Evolutionary conservation across 2,113 vertebrate species (phyloP), one percentile per base, ranked within the genome.

Genomic region (Taurulus bubalis): DNA sequence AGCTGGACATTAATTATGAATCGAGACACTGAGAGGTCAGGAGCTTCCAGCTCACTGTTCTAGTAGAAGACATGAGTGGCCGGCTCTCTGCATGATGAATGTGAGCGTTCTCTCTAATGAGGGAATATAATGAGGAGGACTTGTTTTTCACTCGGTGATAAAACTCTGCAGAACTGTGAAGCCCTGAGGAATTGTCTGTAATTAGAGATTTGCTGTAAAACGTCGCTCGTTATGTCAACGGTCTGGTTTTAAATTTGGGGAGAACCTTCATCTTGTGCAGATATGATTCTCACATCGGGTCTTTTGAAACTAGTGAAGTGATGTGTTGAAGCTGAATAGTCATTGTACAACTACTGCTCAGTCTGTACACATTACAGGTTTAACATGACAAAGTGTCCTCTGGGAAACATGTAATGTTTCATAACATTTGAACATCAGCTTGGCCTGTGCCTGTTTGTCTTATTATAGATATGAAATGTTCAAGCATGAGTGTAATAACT

Each of bases 1-100:
- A 62, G 32, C 14, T 78, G 80, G 47, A 78, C 65, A 58, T 75
- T 86, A 78, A 79, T 84, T 78, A 75, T 83, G 30, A 75, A 86
- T 72, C 3, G 26, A 72, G 74, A 68, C 80, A 79, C 71, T 15
- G 59, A 14, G 73, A 75, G 73, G 65, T 89, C 83, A 77, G 76
- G 32, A 3, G 24, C 69, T 67, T 77, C 59, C 32, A 71, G 22
- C 56, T 42, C 30, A 62, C 11, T 77, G 63, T 64, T 80, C n/a
- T 47, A 42, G 62, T 24, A 36, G 9, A 55, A 65, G 59, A 81
- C 40, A 28, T 36, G 56, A 72, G 42, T 34, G 66, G 16, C 16
- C 65, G 30, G 73, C 58, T 45, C n/a, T 51, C 30, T 85, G 49
- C 40, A 12, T 3, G 7, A 53, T 75, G 15, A 78, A 78, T 75